Evolutionary conservation across 2,113 vertebrate species (phyloP), one percentile per base, ranked within the genome.

Genomic region (Poeciliopsis retropinna): DNA sequence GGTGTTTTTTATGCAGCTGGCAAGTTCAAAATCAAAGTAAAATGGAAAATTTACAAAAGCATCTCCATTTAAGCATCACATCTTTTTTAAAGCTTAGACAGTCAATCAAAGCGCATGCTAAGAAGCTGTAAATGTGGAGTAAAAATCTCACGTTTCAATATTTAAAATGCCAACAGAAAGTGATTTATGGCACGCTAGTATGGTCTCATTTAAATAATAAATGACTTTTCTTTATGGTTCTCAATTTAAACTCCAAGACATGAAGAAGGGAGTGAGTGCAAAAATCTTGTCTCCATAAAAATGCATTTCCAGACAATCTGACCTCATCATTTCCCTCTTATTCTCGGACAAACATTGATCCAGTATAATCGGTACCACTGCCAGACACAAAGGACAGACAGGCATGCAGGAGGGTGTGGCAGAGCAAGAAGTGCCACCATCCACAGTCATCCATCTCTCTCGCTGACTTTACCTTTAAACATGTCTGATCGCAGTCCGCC

Each of bases 361-460:
- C 64, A 72, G 66, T 54, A 76, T 25, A 44, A 63, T 47, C 63
- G 5, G 57, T 61, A 70, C 51, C 47, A 62, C 67, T 12, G 39
- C 4, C 54, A 84, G 70, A 90, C 85, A 92, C 87, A 92, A 88
- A 91, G 87, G 69, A 75, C 39, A 81, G 67, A 14, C 74, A 67
- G 78, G 15, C 72, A 83, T 60, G 75, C 7, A 63, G 34, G 84
- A 94, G 92, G 93, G 92, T 91, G 92, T 84, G 92, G 92, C 83
- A 41, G 70, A 69, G 71, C 68, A 76, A 72, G 62, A 75, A 85
- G 64, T 75, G 87, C 64, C 86, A 76, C 67, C 44, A 79, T 79
- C 83, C 39, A 54, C 51, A n/a, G 67, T 72, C 73, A 80, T 76
- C 68, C 73, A 87, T 83, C 79, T 78, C 19, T 25, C 15, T 77